Conservation (phyloP, 2,113 vertebrate species). For the Asarcornis scutulata region DNA sequence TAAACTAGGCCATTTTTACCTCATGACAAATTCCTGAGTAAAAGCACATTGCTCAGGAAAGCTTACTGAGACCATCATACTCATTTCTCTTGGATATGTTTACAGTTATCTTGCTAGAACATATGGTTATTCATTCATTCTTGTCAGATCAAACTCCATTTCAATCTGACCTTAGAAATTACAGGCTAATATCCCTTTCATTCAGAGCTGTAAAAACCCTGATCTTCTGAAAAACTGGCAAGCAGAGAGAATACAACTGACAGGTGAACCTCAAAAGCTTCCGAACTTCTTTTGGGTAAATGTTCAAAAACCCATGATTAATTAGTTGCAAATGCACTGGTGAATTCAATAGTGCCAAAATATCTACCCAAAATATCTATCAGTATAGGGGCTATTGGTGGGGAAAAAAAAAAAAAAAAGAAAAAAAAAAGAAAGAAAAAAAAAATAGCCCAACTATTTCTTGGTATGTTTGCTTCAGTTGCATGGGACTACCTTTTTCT, state of each 20-base stretch:
- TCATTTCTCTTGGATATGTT: not conserved
- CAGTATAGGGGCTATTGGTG: not conserved
- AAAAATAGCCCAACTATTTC: too few relatives aligned
- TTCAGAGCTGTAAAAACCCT: not conserved
- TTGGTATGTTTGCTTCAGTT: not conserved
- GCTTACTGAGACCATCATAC: not conserved
- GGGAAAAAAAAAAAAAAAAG: not conserved
- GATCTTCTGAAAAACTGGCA: not conserved
- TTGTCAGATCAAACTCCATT: slow-evolving; percentile 60
- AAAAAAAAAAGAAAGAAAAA: not conserved
- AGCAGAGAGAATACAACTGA: not conserved
- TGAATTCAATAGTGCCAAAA: not conserved
- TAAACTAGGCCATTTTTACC: not conserved
- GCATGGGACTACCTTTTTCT: not conserved
- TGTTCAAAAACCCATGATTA: rapidly evolving
- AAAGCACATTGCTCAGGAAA: not conserved
- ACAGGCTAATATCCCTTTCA: slow-evolving; percentile 6
- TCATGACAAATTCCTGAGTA: not conserved
- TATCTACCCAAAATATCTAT: rapidly evolving
- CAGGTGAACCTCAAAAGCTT: not conserved
- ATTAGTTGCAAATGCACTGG: rapidly evolving
- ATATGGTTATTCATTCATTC: slow-evolving; percentile 27
- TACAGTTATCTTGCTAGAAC: slow-evolving; percentile 59
- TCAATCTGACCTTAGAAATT: slow-evolving; percentile 6
- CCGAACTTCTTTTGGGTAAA: not conserved